Base-by-base conservation (phyloP, 1,140 invertebrate species). In the Phenacoccus solenopsis region DNA sequence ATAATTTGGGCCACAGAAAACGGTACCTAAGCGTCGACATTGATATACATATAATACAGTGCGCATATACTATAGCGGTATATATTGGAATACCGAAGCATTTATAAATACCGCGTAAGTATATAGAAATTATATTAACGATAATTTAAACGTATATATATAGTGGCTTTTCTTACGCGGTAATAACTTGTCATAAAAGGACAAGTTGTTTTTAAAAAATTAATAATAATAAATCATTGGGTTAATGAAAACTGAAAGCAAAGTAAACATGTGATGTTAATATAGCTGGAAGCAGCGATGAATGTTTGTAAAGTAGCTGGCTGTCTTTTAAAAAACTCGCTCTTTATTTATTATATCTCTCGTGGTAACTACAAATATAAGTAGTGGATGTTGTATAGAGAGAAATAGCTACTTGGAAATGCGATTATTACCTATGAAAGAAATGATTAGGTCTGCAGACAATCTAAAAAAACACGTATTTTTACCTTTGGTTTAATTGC, bases 231-330 rank as follows among this genome's bases (percentile, higher is more conserved):
- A 64, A 64, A 64, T 64, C 59, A 64, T 64, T 27, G 59, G 59
- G 21, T 64, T 64, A 64, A 64, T 64, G 59, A 64, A 64, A 64
- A 64, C 59, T 64, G 59, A 64, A 64, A 64, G 59, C 59, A 64
- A 64, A 64, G 59, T 64, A 64, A 64, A 64, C 59, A 64, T 64
- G 59, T 64, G 59, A 64, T 64, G 59, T 64, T 64, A 64, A 64
- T 64, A 64, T 64, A 64, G 59, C 59, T 64, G 20, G 59, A 64
- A 64, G 59, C 59, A 64, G 59, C 10, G 25, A 64, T 64, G 25
- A 64, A 64, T 64, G 59, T 64, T 64, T 64, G 59, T 64, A 64
- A 64, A 64, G 59, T 64, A 64, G 59, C 59, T 64, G 32, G 25
- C 59, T 64, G 59, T 64, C 59, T 64, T 64, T 64, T 25, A 64